phyloP scores from a whole-genome alignment of 2,113 vertebrate genomes.

The Oreamnos americanus region DNA sequence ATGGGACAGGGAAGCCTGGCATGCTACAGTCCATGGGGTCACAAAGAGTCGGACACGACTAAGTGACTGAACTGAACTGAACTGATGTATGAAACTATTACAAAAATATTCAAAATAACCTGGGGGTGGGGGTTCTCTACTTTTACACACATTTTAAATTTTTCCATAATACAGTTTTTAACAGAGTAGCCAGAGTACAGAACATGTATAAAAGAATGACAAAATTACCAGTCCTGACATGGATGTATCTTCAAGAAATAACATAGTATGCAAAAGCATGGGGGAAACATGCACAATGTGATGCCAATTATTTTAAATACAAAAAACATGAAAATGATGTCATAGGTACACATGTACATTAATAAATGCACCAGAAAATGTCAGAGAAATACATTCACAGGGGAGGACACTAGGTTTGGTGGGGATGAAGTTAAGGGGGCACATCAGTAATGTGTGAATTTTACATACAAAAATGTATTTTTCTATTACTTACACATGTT shows the following conservation, averaged over 20 bases:
- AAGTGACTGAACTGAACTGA: neutral
- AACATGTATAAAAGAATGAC: neutral
- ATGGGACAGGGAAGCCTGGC: neutral
- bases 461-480: neutral
- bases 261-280: neutral
- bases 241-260: neutral
- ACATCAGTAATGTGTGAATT: neutral
- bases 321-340: neutral
- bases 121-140: neutral
- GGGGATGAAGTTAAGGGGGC: neutral
- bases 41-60: neutral
- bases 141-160: constrained; percentile 7
- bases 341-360: neutral
- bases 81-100: neutral
- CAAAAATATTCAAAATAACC: constrained; percentile 25
- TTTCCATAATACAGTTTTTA: neutral
- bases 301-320: constrained; percentile 30
- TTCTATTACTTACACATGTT: neutral
- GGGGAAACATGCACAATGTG: neutral
- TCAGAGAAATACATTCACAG: neutral
- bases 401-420: neutral
- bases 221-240: constrained; percentile 10
- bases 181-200: neutral
- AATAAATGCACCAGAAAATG: constrained; percentile 25
- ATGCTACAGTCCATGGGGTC: neutral